Conservation (phyloP, 2,113 vertebrate genomes). For the Dascyllus trimaculatus region DNA sequence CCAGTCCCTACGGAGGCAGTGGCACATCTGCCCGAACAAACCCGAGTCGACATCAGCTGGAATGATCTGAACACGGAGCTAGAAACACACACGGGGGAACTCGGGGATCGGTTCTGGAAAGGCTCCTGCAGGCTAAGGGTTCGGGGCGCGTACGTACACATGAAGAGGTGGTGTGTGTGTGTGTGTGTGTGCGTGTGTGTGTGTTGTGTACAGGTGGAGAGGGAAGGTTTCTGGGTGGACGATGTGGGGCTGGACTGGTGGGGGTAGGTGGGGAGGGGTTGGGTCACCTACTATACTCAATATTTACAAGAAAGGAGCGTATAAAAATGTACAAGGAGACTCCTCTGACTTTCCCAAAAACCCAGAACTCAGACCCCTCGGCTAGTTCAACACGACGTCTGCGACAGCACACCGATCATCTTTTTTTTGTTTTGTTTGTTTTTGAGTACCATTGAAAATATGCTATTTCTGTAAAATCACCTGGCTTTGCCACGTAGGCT, state of each 20-base stretch:
- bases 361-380: slow-evolving; percentile 44
- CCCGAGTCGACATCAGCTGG: slow-evolving; percentile 19
- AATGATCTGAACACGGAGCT: slow-evolving; percentile 53
- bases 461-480: slow-evolving; percentile 78
- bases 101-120: slow-evolving; percentile 15
- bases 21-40: slow-evolving; percentile 35
- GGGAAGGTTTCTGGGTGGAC: slow-evolving; percentile 32
- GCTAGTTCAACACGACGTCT: slow-evolving; percentile 57
- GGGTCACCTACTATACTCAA: slow-evolving; percentile 70
- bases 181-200: too few species aligned
- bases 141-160: slow-evolving; percentile 41
- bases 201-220: slow-evolving; percentile 58
- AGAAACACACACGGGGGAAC: slow-evolving; percentile 42
- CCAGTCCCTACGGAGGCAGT: slow-evolving; percentile 25
- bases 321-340: slow-evolving; percentile 83
- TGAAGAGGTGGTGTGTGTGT: slow-evolving; percentile 51
- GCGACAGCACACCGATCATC: slow-evolving; percentile 44
- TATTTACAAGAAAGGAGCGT: slow-evolving; percentile 82
- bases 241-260: slow-evolving; percentile 13
- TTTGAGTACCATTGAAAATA: slow-evolving; percentile 74
- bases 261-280: neutral
- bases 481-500: slow-evolving; percentile 64
- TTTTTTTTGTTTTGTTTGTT: slow-evolving; percentile 42
- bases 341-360: slow-evolving; percentile 63
- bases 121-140: slow-evolving; percentile 55